These are phyloP conservation scores for Galaxias olidus DNA, from an alignment of 2,797 vertebrate species.

Conservation along the genomic window DNA sequence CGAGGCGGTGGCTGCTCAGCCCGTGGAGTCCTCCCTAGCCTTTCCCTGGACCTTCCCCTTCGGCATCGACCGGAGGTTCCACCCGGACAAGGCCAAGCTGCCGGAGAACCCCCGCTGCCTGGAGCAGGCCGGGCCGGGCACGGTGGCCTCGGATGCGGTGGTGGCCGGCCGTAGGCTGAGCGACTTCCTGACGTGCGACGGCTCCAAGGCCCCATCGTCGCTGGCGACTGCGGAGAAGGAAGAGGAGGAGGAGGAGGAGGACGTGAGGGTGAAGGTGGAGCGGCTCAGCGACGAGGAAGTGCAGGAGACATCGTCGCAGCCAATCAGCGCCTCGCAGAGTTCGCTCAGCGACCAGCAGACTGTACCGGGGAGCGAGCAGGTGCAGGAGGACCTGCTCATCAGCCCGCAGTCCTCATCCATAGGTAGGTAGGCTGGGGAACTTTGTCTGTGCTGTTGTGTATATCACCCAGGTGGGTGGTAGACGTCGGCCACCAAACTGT, in stretches of 20 bases:
- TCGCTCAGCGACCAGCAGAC: slow-evolving; percentile 97
- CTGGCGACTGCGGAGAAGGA: slow-evolving; percentile 61
- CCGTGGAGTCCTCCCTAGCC: slow-evolving; percentile 92
- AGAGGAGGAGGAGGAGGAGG: slow-evolving; percentile 79
- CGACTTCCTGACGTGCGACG: slow-evolving; percentile 92
- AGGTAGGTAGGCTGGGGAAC: slow-evolving; percentile 68
- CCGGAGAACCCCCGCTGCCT: slow-evolving; percentile 88
- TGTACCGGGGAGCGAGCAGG: slow-evolving; percentile 92
- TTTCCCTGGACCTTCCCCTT: slow-evolving; percentile 98
- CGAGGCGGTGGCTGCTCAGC: slow-evolving; percentile 86
- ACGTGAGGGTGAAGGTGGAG: slow-evolving; percentile 95
- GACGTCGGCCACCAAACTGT: no score
- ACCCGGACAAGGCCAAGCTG: slow-evolving; percentile 91
- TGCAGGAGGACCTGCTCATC: slow-evolving; percentile 94
- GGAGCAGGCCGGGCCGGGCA: slow-evolving; percentile 81
- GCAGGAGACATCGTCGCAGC: slow-evolving; percentile 94
- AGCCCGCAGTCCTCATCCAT: slow-evolving; percentile 97
- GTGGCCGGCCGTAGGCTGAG: slow-evolving; percentile 78
- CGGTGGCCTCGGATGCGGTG: slow-evolving; percentile 59
- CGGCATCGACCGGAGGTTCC: slow-evolving; percentile 90
- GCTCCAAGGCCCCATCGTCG: slow-evolving; percentile 83
- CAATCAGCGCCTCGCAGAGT: slow-evolving; percentile 94
- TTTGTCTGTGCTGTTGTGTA: no score
- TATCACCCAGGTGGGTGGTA: no score
- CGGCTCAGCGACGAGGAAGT: slow-evolving; percentile 95